Evolutionary conservation across 1,140 invertebrate genomes (phyloP).

Genomic region (Musca domestica): DNA sequence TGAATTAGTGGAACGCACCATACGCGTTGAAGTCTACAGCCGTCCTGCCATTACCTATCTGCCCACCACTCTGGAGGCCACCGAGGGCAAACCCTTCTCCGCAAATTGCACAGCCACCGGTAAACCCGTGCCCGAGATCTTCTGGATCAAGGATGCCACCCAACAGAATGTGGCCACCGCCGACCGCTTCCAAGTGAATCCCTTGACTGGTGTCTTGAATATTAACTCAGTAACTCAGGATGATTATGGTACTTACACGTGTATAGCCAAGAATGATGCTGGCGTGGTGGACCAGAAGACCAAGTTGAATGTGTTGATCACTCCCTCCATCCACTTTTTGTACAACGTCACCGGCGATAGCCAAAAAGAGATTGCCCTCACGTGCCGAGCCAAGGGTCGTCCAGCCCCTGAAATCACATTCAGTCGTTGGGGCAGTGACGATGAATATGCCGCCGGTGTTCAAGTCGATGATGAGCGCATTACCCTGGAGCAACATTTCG

Average conservation of each 20-base stretch:
- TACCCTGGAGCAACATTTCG: slow-evolving; percentile 57
- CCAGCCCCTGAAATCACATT: slow-evolving; percentile 76
- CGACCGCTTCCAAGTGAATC: slow-evolving; percentile 73
- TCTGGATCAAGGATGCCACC: slow-evolving; percentile 72
- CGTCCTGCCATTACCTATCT: slow-evolving; percentile 68
- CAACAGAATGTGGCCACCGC: slow-evolving; percentile 67
- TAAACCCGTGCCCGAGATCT: slow-evolving; percentile 77
- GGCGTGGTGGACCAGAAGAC: slow-evolving; percentile 64
- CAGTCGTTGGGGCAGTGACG: slow-evolving; percentile 56
- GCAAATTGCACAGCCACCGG: slow-evolving; percentile 76
- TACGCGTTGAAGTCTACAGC: slow-evolving; percentile 79
- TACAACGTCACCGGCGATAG: slow-evolving; percentile 70
- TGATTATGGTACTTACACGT: slow-evolving; percentile 79
- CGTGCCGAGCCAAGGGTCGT: slow-evolving; percentile 73
- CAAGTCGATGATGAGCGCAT: slow-evolving; percentile 67
- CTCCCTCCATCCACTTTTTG: slow-evolving; percentile 76
- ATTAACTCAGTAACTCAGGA: slow-evolving; percentile 74
- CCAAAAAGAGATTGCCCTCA: slow-evolving; percentile 63
- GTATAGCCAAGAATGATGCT: slow-evolving; percentile 78
- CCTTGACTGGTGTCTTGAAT: slow-evolving; percentile 66
- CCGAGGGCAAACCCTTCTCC: slow-evolving; percentile 74
- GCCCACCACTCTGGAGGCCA: slow-evolving; percentile 61
- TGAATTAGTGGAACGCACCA: slow-evolving; percentile 69
- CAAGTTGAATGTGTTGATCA: slow-evolving; percentile 65
- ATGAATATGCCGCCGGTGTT: slow-evolving; percentile 60